phyloP scores from a whole-genome alignment of 1,140 invertebrate species.

The Sminthurinus signatus region DNA sequence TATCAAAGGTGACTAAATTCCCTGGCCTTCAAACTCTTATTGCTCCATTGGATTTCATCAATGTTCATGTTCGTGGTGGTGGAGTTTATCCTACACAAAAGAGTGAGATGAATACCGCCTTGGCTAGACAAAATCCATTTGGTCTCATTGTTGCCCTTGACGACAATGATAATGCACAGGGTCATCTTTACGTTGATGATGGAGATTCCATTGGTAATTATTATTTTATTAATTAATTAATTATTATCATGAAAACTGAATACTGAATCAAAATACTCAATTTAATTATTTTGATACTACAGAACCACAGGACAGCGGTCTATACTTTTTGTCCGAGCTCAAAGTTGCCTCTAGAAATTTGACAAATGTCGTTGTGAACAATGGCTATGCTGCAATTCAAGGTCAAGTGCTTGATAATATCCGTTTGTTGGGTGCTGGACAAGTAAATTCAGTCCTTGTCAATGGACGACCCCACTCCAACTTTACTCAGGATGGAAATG shows the following conservation, averaged over 20 bases:
- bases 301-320: constrained; percentile 16
- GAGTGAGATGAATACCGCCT: constrained; percentile 56
- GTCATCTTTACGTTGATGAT: constrained; percentile 47
- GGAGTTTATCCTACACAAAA: constrained; percentile 63
- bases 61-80: constrained; percentile 58
- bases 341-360: neutral
- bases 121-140: constrained; percentile 44
- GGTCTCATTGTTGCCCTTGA: constrained; percentile 45
- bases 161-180: constrained; percentile 41
- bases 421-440: constrained; percentile 24
- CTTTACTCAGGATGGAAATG: neutral
- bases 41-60: constrained; percentile 58
- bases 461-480: constrained; percentile 14
- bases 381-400: constrained; percentile 20
- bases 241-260: neutral
- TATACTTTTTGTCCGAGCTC: constrained; percentile 11
- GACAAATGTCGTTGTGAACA: neutral
- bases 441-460: constrained; percentile 12
- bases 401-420: constrained; percentile 20
- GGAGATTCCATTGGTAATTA: constrained; percentile 57
- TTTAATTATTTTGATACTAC: neutral
- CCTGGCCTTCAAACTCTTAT: constrained; percentile 7
- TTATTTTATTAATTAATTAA: too few species aligned
- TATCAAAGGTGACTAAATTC: neutral
- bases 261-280: neutral